Conservation (phyloP, 2,888 invertebrate genomes). For the Drosophila nigricruria region DNA sequence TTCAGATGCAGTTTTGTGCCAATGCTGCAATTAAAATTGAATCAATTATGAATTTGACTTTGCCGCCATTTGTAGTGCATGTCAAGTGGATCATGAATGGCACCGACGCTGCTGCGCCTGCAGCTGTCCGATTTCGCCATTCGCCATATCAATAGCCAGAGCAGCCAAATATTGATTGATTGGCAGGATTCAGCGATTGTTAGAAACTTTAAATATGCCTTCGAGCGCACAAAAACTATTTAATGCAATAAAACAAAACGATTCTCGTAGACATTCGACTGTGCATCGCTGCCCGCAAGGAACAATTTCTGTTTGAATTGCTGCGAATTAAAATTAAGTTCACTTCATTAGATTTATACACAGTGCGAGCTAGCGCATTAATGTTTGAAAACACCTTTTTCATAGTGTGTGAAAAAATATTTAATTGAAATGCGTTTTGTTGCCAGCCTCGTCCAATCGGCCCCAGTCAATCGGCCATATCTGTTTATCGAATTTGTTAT, state of each 20-base stretch:
- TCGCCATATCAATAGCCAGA: conserved; percentile 14
- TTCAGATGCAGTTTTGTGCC: conserved; percentile 34
- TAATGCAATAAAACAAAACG: background rate
- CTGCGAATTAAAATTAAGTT: background rate
- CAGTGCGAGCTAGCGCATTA: background rate
- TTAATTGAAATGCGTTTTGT: background rate
- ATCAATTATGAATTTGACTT: conserved; percentile 76
- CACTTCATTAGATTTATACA: background rate
- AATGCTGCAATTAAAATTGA: conserved; percentile 72
- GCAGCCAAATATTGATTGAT: conserved; percentile 15
- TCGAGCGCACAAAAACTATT: background rate
- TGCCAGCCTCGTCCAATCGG: background rate
- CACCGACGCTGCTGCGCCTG: conserved; percentile 15
- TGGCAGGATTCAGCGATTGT: background rate
- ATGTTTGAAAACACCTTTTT: background rate
- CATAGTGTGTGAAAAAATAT: background rate
- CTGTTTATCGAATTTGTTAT: background rate
- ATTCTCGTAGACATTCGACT: background rate
- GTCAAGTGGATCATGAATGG: conserved; percentile 48
- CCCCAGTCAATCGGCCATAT: background rate
- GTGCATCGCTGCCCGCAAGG: background rate
- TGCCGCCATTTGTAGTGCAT: conserved; percentile 46
- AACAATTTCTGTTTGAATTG: background rate
- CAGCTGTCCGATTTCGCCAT: conserved; percentile 14
- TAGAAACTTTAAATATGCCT: conserved; percentile 3